A percentile compares a stretch with the other conserved stretches of the same genome.
Conservation (phyloP, 2,888 invertebrate genomes). For the Cacoxenus indagator region DNA sequence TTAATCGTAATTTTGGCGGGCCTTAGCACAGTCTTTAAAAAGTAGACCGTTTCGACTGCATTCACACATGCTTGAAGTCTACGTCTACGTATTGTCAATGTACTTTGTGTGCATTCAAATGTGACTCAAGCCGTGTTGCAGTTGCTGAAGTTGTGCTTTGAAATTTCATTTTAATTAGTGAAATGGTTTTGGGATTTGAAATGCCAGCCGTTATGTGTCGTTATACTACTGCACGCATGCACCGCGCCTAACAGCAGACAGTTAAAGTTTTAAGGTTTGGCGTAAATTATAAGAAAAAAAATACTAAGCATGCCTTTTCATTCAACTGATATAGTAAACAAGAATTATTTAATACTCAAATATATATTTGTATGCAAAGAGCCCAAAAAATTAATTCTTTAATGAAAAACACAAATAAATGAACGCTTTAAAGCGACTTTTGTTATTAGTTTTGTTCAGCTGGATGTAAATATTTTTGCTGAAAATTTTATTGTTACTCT, state of each 20-base stretch:
- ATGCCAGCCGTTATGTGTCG: constrained; percentile 34
- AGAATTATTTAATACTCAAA: neutral
- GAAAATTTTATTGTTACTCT: neutral
- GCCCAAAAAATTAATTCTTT: neutral
- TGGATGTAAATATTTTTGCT: neutral
- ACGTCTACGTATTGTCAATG: too few species aligned
- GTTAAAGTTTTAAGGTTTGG: neutral
- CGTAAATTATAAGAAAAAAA: neutral
- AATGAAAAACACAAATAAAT: neutral
- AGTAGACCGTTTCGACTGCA: too few species aligned
- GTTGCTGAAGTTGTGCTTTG: constrained; percentile 36
- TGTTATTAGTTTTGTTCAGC: neutral
- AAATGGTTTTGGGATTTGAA: constrained; percentile 63
- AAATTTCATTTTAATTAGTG: constrained; percentile 67
- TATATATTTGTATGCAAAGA: constrained; percentile 6
- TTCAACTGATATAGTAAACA: neutral
- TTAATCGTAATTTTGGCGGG: too few species aligned
- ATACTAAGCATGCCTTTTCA: neutral
- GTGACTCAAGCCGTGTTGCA: neutral
- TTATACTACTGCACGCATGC: neutral
- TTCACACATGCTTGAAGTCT: too few species aligned
- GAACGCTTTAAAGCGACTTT: constrained; percentile 8
- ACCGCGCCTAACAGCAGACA: neutral
- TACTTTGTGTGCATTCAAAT: neutral
- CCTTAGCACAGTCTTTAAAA: too few species aligned